These are phyloP conservation scores for Scortum barcoo DNA, from an alignment of 2,113 vertebrate species.

Conservation along the genomic window DNA sequence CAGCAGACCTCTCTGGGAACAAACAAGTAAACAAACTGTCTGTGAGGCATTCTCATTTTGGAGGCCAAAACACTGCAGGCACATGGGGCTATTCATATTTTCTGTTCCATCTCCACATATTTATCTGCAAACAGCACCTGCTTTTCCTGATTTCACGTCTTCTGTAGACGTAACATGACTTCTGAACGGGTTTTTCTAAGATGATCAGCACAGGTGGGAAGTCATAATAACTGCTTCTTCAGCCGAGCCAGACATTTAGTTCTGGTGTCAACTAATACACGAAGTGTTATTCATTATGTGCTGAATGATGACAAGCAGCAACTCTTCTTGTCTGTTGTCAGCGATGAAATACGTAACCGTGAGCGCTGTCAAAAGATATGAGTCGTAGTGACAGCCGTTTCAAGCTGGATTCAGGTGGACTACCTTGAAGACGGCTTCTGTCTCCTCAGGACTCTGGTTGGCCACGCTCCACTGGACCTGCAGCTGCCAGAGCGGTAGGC, in stretches of 20 bases:
- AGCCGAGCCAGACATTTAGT: neutral
- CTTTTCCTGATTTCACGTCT: neutral
- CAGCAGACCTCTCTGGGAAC: conserved; percentile 87
- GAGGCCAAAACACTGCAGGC: conserved; percentile 26
- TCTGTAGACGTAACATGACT: neutral
- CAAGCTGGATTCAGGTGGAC: neutral
- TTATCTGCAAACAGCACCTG: neutral
- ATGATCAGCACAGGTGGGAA: neutral
- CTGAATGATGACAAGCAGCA: neutral
- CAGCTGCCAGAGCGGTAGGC: conserved; percentile 89
- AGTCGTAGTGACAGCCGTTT: neutral
- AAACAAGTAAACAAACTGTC: conserved; percentile 53
- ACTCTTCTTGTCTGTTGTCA: neutral
- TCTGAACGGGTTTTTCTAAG: neutral
- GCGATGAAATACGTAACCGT: neutral
- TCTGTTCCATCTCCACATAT: neutral
- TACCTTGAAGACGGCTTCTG: conserved; percentile 92
- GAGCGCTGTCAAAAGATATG: neutral
- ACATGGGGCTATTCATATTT: neutral
- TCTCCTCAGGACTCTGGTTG: conserved; percentile 83
- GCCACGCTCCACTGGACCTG: conserved; percentile 90
- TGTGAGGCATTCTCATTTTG: conserved; percentile 13
- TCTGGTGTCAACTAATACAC: no score
- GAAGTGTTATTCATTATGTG: neutral
- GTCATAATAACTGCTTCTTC: neutral